Conservation (phyloP, 2,797 vertebrate genomes). For the Helicolenus hilgendorfi region DNA sequence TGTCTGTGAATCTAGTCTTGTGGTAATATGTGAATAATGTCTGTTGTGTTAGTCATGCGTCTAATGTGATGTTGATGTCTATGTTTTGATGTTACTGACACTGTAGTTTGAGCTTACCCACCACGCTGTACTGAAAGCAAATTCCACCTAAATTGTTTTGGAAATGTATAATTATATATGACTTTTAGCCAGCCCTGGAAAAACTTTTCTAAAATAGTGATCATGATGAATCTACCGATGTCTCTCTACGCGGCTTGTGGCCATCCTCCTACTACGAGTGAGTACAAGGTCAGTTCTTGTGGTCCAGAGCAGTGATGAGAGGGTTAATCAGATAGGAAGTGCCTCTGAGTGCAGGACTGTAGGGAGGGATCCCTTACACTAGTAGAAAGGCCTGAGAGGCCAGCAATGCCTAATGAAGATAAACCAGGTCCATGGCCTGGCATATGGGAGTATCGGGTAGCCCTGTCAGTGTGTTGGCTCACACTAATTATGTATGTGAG, state of each 20-base stretch:
- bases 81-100: too few relatives aligned
- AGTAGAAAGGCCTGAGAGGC: constrained; percentile 26
- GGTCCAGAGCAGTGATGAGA: background rate
- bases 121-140: too few relatives aligned
- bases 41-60: too few relatives aligned
- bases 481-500: constrained; percentile 35
- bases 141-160: background rate
- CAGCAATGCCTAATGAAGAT: constrained; percentile 65
- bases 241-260: background rate
- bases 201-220: background rate
- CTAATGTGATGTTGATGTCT: too few relatives aligned
- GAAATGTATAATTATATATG: too few relatives aligned
- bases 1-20: too few relatives aligned
- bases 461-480: constrained; percentile 59
- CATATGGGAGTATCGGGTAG: constrained; percentile 63
- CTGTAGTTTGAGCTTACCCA: too few relatives aligned
- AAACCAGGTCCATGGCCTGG: constrained; percentile 45
- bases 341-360: constrained; percentile 23
- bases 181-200: background rate
- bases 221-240: too few relatives aligned
- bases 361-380: constrained; percentile 51
- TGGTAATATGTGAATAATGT: too few relatives aligned
- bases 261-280: background rate
- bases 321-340: constrained; percentile 37
- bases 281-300: background rate